Evolutionary conservation across 2,888 invertebrate species (phyloP).

Genomic region (Serrognathus titanus): DNA sequence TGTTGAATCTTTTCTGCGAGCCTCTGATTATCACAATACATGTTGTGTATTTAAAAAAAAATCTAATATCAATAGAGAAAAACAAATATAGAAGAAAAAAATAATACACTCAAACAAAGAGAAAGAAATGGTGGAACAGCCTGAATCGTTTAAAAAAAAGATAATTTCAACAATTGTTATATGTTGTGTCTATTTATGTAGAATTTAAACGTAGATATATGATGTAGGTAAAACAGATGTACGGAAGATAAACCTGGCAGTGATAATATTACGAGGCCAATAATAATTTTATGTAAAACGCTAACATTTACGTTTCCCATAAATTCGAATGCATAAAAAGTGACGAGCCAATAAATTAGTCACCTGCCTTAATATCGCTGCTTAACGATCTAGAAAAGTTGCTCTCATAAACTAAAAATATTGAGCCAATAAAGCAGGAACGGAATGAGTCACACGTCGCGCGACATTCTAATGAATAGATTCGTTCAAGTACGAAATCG

Average conservation of each 20-base stretch:
- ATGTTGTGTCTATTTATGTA: neutral
- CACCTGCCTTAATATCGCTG: neutral
- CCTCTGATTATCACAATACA: too few species aligned
- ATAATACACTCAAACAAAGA: too few species aligned
- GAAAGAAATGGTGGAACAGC: neutral
- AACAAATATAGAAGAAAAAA: too few species aligned
- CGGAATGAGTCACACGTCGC: neutral
- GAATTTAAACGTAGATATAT: neutral
- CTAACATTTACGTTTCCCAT: neutral
- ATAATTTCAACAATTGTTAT: too few species aligned
- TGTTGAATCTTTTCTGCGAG: too few species aligned
- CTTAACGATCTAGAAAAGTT: neutral
- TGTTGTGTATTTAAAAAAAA: too few species aligned
- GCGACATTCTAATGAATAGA: slow-evolving; percentile 22
- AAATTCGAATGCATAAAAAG: neutral
- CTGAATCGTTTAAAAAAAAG: neutral
- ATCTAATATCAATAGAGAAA: too few species aligned
- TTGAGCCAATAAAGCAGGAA: slow-evolving; percentile 13
- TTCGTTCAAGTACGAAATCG: slow-evolving; percentile 30
- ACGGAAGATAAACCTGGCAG: neutral
- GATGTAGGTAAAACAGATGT: neutral
- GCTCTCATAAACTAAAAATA: slow-evolving; percentile 15
- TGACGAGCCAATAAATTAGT: neutral
- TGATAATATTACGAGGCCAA: neutral
- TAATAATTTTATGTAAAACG: too few species aligned